These are phyloP conservation scores for Morpho achilles DNA, from an alignment of 2,888 invertebrate genomes.

Conservation along the genomic window DNA sequence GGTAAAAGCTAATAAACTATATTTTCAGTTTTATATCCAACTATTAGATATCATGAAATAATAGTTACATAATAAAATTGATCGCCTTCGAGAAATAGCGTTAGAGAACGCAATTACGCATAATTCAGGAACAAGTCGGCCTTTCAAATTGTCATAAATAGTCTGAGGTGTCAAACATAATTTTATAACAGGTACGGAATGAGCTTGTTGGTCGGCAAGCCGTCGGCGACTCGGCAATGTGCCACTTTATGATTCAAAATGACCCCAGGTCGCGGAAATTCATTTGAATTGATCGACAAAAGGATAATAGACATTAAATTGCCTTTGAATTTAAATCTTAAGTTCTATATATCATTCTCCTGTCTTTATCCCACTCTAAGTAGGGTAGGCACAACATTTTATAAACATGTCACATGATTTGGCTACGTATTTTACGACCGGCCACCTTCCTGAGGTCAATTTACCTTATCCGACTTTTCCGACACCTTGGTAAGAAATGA, in stretches of 20 bases:
- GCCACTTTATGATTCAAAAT: conserved; percentile 34
- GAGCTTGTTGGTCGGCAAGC: conserved; percentile 30
- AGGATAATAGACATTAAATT: conserved; percentile 32
- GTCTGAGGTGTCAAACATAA: conserved; percentile 43
- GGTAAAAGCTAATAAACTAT: neutral
- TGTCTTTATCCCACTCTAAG: too few relatives aligned
- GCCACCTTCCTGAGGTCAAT: too few relatives aligned
- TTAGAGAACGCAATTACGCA: conserved; percentile 40
- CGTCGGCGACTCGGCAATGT: conserved; percentile 26
- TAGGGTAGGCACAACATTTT: too few relatives aligned
- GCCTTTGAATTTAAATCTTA: conserved; percentile 12
- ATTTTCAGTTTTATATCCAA: conserved; percentile 1
- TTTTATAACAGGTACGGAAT: conserved; percentile 38
- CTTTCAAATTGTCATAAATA: conserved; percentile 47
- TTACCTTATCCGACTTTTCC: too few relatives aligned
- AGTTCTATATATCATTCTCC: too few relatives aligned
- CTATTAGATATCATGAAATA: conserved; percentile 25
- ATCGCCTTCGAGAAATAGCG: conserved; percentile 36
- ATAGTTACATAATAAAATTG: conserved; percentile 36
- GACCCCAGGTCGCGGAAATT: conserved; percentile 41
- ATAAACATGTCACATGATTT: too few relatives aligned
- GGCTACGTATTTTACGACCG: too few relatives aligned
- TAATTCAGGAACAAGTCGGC: conserved; percentile 43
- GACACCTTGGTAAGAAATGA: too few relatives aligned
- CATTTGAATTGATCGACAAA: conserved; percentile 31